phyloP scores from a whole-genome alignment of 2,113 vertebrate species.

The Oncorhynchus kisutch region DNA sequence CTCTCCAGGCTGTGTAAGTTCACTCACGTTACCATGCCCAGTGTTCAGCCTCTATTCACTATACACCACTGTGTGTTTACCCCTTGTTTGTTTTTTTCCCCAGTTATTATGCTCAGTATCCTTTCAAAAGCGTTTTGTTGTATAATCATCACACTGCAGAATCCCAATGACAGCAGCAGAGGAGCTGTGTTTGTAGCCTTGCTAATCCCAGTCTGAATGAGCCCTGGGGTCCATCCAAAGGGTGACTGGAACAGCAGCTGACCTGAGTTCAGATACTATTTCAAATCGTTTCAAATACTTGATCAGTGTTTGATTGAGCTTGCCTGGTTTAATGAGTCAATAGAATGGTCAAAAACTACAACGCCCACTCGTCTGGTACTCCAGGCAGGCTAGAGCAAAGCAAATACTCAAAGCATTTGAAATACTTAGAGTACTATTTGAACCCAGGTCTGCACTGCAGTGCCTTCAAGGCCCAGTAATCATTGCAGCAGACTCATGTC shows the following conservation, averaged over 20 bases:
- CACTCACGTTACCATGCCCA: too few species aligned
- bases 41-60: too few species aligned
- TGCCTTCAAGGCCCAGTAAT: neutral
- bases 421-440: too few species aligned
- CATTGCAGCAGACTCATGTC: neutral
- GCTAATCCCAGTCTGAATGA: neutral
- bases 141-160: conserved; percentile 21
- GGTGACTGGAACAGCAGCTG: neutral
- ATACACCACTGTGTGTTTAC: neutral
- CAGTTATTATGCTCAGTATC: conserved; percentile 21
- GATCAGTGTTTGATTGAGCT: too few species aligned
- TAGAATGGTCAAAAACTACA: neutral
- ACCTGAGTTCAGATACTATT: too few species aligned
- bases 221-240: neutral
- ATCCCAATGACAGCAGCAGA: too few species aligned
- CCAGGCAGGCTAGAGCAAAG: too few species aligned
- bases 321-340: too few species aligned
- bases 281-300: too few species aligned
- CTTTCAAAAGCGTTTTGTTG: conserved; percentile 16
- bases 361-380: too few species aligned
- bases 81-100: conserved; percentile 10
- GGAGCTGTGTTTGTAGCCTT: neutral
- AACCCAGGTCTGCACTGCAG: neutral
- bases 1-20: too few species aligned
- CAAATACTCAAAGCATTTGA: too few species aligned